phyloP scores from a whole-genome alignment of 2,113 vertebrate species.

The Pluvialis apricaria region DNA sequence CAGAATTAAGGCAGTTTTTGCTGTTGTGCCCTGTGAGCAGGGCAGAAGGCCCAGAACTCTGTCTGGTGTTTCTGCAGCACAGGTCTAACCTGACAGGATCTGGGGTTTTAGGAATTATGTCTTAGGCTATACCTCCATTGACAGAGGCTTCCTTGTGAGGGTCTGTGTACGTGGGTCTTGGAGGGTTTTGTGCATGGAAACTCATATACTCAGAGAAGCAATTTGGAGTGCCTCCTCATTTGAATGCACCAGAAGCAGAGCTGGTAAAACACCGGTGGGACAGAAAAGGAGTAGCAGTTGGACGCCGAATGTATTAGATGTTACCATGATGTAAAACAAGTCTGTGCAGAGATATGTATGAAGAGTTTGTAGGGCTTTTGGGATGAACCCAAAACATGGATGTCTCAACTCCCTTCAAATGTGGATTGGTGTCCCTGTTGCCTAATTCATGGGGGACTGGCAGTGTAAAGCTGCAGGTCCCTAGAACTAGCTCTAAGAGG shows the following conservation, averaged over 20 bases:
- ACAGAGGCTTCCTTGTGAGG: not conserved
- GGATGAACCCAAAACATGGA: not conserved
- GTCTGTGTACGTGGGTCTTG: rapidly evolving
- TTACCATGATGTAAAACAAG: not conserved
- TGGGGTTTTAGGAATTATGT: not conserved
- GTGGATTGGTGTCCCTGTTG: not conserved
- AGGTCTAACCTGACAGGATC: not conserved
- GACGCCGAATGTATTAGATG: not conserved
- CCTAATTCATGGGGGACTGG: not conserved
- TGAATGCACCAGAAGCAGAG: not conserved
- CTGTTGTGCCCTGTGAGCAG: not conserved
- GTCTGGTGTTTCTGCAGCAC: not conserved
- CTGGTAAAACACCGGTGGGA: not conserved
- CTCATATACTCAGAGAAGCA: rapidly evolving
- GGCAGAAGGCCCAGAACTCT: not conserved
- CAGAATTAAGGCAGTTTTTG: not conserved
- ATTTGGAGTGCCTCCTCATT: not conserved
- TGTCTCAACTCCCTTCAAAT: not conserved
- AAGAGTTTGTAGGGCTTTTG: not conserved
- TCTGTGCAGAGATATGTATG: not conserved
- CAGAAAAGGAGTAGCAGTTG: not conserved
- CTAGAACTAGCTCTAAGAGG: not conserved
- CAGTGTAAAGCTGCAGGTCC: not conserved
- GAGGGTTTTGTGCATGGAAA: not conserved
- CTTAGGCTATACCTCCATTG: not conserved